Base-by-base conservation (phyloP, 1,140 invertebrate genomes). In the Nixonia krombeini region DNA sequence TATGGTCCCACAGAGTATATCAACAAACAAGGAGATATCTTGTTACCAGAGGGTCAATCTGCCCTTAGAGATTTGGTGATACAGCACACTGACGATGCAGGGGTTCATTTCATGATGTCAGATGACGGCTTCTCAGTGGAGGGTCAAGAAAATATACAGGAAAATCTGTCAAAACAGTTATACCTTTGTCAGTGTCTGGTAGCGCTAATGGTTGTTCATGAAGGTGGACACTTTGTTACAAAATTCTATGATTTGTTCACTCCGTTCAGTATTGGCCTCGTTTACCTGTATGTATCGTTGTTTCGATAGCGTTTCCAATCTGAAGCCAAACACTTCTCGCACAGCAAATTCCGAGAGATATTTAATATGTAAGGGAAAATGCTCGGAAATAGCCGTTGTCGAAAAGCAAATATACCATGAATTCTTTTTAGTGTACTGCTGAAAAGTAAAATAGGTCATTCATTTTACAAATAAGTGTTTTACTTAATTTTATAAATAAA, bases 341-440 rank as follows among this genome's bases (percentile, higher is more conserved):
- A 97, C 97, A 5, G 98, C 97, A 0, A 99, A 99, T 84, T 98
- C 97, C 1, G 98, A 99, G 86, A 89, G 97, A 80, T 99, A 99
- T 81, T 88, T 99, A 28, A 90, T 99, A 47, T 99, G 97, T 81
- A 91, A 94, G 79, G 89, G 90, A 76, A 92, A 93, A 71, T 88
- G 88, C 61, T 42, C 85, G 0, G 87, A 90, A 4, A 86, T 85
- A 4, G 78, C 88, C 15, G 76, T 84, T 55, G 88, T 96, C 0
- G 84, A 88, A 53, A 78, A 6, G 21, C 6, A 21, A n/a, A n/a
- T n/a, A n/a, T n/a, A n/a, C n/a, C n/a, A n/a, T n/a, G n/a, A n/a
- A n/a, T n/a, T n/a, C n/a, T n/a, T n/a, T n/a, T n/a, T n/a, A n/a
- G n/a, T n/a, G n/a, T n/a, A n/a, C n/a, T n/a, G n/a, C n/a, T n/a